These are phyloP conservation scores for Aphidius colemani DNA, from an alignment of 2,888 invertebrate species.

Conservation along the genomic window DNA sequence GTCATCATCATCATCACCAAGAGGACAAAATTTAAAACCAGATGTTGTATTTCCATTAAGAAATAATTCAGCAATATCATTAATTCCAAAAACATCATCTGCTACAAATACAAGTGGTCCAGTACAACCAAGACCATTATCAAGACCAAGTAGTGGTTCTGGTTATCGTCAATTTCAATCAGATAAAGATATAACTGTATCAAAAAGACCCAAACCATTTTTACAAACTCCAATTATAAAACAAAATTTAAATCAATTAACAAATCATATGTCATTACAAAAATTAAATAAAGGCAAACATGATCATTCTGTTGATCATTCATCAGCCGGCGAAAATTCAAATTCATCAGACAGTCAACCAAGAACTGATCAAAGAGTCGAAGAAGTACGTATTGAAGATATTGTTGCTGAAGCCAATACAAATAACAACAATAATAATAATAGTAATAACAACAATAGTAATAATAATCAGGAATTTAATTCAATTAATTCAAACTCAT, in stretches of 20 bases:
- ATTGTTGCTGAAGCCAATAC: slow-evolving; percentile 52
- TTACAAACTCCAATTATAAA: slow-evolving; percentile 52
- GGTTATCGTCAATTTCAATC: slow-evolving; percentile 50
- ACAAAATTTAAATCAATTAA: slow-evolving; percentile 52
- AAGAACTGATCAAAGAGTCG: slow-evolving; percentile 55
- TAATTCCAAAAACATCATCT: slow-evolving; percentile 55
- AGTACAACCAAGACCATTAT: slow-evolving; percentile 39
- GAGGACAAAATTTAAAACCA: slow-evolving; percentile 41
- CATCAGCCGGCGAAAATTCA: slow-evolving; percentile 55
- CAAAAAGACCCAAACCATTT: slow-evolving; percentile 49
- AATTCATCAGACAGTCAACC: slow-evolving; percentile 56
- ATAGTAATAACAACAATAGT: slow-evolving; percentile 27
- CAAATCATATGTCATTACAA: slow-evolving; percentile 54
- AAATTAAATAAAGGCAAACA: slow-evolving; percentile 51
- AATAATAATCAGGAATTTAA: no score
- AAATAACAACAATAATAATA: slow-evolving; percentile 45
- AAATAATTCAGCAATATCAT: slow-evolving; percentile 59
- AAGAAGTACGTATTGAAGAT: slow-evolving; percentile 56
- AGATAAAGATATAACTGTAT: slow-evolving; percentile 47
- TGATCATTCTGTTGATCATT: slow-evolving; percentile 45
- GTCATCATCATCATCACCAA: slow-evolving; percentile 41
- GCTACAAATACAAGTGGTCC: slow-evolving; percentile 34
- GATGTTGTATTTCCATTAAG: slow-evolving; percentile 56
- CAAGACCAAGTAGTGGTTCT: slow-evolving; percentile 43
- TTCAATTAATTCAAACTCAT: slow-evolving; percentile 45